Evolutionary conservation across 2,113 vertebrate genomes (phyloP).

Genomic region (Sturnus vulgaris): DNA sequence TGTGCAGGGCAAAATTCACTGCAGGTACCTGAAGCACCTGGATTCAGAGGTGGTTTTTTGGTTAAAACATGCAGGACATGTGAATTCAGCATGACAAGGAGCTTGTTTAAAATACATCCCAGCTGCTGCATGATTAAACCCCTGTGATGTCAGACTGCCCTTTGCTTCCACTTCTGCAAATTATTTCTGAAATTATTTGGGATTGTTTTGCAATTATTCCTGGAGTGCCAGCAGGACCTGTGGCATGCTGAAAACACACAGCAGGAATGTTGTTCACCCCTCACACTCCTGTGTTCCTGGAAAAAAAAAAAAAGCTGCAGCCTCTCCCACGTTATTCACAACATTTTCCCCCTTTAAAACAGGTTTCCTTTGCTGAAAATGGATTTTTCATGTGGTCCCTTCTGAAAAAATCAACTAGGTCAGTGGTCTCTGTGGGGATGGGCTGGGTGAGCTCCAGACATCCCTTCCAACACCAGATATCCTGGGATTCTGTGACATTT

Average conservation of each 20-base stretch:
- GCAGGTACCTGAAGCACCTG: background rate
- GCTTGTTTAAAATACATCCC: background rate
- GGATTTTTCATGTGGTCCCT: background rate
- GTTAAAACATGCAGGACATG: background rate
- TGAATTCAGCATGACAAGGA: background rate
- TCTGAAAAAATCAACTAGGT: background rate
- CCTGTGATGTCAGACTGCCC: background rate
- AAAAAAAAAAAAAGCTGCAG: background rate
- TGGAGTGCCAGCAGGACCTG: background rate
- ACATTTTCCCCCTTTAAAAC: background rate
- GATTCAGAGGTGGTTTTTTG: background rate
- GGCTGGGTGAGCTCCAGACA: background rate
- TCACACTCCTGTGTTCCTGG: background rate
- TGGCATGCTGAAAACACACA: background rate
- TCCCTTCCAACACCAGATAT: accelerated
- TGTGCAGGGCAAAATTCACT: background rate
- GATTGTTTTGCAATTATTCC: background rate
- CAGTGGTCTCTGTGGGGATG: background rate
- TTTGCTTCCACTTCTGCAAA: background rate
- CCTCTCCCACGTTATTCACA: background rate
- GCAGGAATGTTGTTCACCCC: background rate
- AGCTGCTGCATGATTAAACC: background rate
- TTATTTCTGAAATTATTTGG: background rate
- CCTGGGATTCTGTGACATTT: background rate
- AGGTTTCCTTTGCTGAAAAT: background rate